Evolutionary conservation across 2,888 invertebrate species (phyloP).

Genomic region (Camponotus fellah): DNA sequence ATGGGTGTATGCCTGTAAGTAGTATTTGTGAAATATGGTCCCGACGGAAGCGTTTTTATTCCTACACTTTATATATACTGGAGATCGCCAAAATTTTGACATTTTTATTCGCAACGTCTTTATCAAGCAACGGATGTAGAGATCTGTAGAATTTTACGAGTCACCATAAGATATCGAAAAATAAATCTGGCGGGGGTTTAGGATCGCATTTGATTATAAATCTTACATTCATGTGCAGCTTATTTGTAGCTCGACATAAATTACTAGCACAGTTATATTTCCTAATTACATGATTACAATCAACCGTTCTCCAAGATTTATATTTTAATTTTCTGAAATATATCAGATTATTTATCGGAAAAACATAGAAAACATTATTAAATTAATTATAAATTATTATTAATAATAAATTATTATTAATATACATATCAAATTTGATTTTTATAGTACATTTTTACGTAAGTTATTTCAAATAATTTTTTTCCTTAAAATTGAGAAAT

Average conservation of each 20-base stretch:
- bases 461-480: background rate
- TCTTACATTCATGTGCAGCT: background rate
- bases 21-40: conserved; percentile 74
- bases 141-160: conserved; percentile 18
- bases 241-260: background rate
- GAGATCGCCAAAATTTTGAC: conserved; percentile 71
- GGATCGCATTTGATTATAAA: conserved; percentile 8
- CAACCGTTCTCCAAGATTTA: background rate
- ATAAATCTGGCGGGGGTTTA: conserved; percentile 15
- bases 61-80: conserved; percentile 67
- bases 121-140: conserved; percentile 52
- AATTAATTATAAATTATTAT: background rate
- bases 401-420: background rate
- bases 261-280: background rate
- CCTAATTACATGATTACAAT: background rate
- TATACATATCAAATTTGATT: background rate
- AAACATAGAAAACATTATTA: background rate
- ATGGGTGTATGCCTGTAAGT: conserved; percentile 69
- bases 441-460: background rate
- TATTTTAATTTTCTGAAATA: background rate
- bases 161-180: conserved; percentile 19
- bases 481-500: background rate
- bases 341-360: background rate
- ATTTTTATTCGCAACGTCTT: conserved; percentile 69
- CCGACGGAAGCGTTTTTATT: conserved; percentile 73